phyloP scores from a whole-genome alignment of 2,113 vertebrate species.

The Hipposideros armiger region DNA sequence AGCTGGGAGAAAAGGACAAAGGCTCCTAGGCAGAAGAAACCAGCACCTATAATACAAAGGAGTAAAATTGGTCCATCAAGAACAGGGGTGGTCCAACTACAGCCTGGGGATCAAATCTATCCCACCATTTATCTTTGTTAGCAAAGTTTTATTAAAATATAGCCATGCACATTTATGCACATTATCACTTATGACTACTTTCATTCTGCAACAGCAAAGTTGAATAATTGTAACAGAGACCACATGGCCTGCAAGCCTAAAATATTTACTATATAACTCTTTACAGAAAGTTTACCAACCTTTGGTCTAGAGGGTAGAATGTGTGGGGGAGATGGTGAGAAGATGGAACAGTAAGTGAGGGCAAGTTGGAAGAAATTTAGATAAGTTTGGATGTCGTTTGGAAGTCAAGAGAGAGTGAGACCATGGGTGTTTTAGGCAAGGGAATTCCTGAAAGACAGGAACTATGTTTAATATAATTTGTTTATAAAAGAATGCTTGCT shows the following conservation, averaged over 20 bases:
- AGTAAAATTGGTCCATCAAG: background rate
- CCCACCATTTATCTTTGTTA: background rate
- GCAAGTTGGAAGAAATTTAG: background rate
- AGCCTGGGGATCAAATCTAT: background rate
- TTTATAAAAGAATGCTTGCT: background rate
- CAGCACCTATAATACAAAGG: background rate
- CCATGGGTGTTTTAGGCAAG: background rate
- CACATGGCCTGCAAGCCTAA: background rate
- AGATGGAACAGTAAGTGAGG: background rate
- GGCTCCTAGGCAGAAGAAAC: background rate
- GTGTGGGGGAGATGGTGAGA: background rate
- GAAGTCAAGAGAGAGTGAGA: background rate
- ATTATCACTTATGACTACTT: background rate
- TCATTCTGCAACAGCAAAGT: background rate
- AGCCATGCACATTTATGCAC: background rate
- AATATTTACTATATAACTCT: background rate
- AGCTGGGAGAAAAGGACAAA: background rate
- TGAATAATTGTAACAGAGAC: constrained; percentile 12
- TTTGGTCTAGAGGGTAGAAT: background rate
- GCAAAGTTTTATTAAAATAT: constrained; percentile 4
- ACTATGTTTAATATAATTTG: constrained; percentile 30
- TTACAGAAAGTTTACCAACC: background rate
- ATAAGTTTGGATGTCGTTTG: background rate
- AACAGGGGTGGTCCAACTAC: background rate
- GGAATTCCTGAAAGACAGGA: background rate